phyloP scores from a whole-genome alignment of 2,113 vertebrate species.

The Silurus asotus region DNA sequence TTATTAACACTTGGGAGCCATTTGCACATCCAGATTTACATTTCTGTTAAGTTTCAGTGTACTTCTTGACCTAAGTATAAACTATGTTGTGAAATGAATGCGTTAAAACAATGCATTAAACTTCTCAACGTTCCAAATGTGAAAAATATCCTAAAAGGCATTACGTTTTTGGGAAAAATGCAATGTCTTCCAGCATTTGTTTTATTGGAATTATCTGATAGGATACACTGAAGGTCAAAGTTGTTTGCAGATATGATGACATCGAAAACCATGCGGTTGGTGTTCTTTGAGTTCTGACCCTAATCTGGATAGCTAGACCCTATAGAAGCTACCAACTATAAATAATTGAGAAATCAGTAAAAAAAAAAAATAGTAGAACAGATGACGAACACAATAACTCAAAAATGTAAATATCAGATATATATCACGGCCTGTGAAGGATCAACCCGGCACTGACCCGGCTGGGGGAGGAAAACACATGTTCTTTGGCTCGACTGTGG shows the following conservation, averaged over 20 bases:
- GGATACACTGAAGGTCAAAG: not conserved
- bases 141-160: not conserved
- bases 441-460: slow-evolving; percentile 80
- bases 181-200: too few species aligned
- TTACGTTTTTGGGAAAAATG: too few species aligned
- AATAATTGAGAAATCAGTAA: not conserved
- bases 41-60: not conserved
- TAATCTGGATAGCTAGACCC: not conserved
- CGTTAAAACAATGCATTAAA: not conserved
- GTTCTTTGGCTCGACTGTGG: slow-evolving; percentile 82
- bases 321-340: not conserved
- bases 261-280: not conserved
- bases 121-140: not conserved
- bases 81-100: not conserved
- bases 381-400: slow-evolving; percentile 19
- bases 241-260: too few species aligned
- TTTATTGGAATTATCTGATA: not conserved
- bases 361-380: not conserved
- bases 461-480: slow-evolving; percentile 82
- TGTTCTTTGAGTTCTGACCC: not conserved
- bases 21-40: not conserved
- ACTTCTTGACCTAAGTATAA: not conserved
- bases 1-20: not conserved
- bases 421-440: slow-evolving; percentile 77
- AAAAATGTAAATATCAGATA: slow-evolving; percentile 33